Evolutionary conservation across 2,888 invertebrate species (phyloP).

Genomic region (Esperia sulphurella): DNA sequence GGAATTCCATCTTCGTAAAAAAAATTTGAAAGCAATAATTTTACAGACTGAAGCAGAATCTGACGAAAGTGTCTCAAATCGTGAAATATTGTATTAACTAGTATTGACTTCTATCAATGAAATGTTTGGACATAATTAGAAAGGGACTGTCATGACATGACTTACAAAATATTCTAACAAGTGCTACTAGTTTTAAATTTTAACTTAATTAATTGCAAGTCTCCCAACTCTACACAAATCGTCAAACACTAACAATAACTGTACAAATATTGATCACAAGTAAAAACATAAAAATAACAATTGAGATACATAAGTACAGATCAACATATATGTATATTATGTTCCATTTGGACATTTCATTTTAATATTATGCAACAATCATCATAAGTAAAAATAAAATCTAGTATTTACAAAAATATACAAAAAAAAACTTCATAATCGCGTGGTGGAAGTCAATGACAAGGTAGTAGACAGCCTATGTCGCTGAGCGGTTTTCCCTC

Average conservation of each 20-base stretch:
- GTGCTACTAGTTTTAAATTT: no score
- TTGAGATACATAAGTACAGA: slow-evolving; percentile 60
- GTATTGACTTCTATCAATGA: background rate
- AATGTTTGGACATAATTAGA: no score
- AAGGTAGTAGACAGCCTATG: slow-evolving; percentile 1
- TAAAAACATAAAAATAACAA: slow-evolving; percentile 47
- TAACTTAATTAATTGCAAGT: background rate
- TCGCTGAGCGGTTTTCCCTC: background rate
- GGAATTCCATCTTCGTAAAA: no score
- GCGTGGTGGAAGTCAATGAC: slow-evolving; percentile 1
- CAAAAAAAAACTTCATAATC: slow-evolving; percentile 24
- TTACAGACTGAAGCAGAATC: no score
- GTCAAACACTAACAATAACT: slow-evolving; percentile 34
- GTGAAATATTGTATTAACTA: background rate
- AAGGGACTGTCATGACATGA: no score
- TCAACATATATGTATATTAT: slow-evolving; percentile 35
- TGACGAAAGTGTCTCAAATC: no score
- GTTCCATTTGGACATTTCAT: slow-evolving; percentile 18
- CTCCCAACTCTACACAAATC: background rate
- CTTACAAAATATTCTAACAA: no score
- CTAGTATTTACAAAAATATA: slow-evolving; percentile 58
- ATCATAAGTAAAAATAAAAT: slow-evolving; percentile 12
- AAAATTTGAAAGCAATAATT: no score
- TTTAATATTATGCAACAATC: slow-evolving; percentile 18
- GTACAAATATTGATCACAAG: slow-evolving; percentile 48